Percentiles rank a stretch among this genome's conserved stretches.
These are phyloP conservation scores for Melanotus villosus DNA, from an alignment of 2,888 invertebrate genomes.

Conservation along the genomic window DNA sequence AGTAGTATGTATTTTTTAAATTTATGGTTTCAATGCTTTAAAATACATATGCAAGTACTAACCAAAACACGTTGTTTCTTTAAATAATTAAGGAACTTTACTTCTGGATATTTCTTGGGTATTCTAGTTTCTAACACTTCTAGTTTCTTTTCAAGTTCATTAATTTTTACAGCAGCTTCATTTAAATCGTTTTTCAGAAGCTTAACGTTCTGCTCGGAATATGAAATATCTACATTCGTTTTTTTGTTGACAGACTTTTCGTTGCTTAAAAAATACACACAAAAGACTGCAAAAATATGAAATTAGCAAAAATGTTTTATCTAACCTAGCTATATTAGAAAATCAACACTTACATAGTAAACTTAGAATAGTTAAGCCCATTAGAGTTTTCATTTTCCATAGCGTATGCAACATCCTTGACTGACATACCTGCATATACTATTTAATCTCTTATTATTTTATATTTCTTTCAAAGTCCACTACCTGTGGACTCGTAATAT, in stretches of 20 bases:
- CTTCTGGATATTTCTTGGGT: conserved; percentile 90
- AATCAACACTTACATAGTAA: not conserved
- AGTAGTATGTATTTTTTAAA: too few relatives aligned
- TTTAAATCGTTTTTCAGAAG: conserved; percentile 67
- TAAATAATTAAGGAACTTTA: conserved; percentile 92
- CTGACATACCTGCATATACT: not conserved
- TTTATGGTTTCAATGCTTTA: too few relatives aligned
- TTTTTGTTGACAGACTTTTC: not conserved
- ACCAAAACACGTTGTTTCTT: conserved; percentile 94
- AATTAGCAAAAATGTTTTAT: too few relatives aligned
- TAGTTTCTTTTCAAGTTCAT: conserved; percentile 81
- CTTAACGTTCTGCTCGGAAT: conserved; percentile 54
- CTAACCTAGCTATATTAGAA: too few relatives aligned
- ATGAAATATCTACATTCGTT: too few relatives aligned
- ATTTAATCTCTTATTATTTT: too few relatives aligned
- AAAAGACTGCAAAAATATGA: conserved; percentile 60
- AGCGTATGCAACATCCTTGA: conserved; percentile 53
- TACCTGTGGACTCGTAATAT: too few relatives aligned
- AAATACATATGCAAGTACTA: too few relatives aligned
- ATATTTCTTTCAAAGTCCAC: too few relatives aligned
- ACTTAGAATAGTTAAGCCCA: conserved; percentile 43
- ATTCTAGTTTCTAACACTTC: conserved; percentile 79
- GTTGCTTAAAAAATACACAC: not conserved
- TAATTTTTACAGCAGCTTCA: conserved; percentile 76
- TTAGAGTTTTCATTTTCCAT: conserved; percentile 55